Percentiles rank a stretch among this genome's conserved stretches.
Conservation (phyloP, 2,113 vertebrate species). For the Datnioides undecimradiatus region DNA sequence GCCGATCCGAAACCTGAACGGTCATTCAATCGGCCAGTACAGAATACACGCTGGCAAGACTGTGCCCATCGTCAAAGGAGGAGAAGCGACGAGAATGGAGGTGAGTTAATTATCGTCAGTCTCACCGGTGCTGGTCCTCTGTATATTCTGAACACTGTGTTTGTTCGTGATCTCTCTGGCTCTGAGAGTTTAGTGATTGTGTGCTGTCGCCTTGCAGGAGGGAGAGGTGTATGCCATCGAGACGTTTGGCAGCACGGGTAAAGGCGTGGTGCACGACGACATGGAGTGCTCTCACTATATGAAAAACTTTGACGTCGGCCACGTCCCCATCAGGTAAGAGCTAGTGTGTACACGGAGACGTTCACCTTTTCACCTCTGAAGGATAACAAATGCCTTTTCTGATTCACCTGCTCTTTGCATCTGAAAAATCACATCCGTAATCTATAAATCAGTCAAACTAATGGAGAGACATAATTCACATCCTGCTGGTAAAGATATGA, state of each 20-base stretch:
- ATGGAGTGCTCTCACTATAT: conserved; percentile 99
- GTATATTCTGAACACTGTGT: too few relatives aligned
- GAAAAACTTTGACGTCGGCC: conserved; percentile 99
- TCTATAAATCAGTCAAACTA: too few relatives aligned
- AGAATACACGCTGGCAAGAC: conserved; percentile 99
- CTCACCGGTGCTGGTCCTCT: neutral
- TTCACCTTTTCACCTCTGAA: too few relatives aligned
- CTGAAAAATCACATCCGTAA: neutral
- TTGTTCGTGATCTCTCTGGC: neutral
- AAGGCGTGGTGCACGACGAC: conserved; percentile 98
- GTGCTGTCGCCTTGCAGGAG: conserved; percentile 83
- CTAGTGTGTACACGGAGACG: neutral
- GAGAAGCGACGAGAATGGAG: conserved; percentile 98
- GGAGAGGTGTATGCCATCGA: conserved; percentile 99
- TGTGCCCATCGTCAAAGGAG: conserved; percentile 98
- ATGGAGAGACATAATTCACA: neutral
- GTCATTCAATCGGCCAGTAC: conserved; percentile 97
- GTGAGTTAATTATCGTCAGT: conserved; percentile 63
- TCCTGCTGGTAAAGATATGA: neutral
- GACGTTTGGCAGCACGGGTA: conserved; percentile 99
- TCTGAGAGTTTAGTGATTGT: neutral
- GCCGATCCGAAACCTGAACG: conserved; percentile 97
- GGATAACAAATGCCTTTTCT: neutral
- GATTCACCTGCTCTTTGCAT: neutral
- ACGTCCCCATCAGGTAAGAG: conserved; percentile 96